These are phyloP conservation scores for Montipora capitata DNA, from an alignment of 92 coral and sea anemone genomes.

Conservation along the genomic window DNA sequence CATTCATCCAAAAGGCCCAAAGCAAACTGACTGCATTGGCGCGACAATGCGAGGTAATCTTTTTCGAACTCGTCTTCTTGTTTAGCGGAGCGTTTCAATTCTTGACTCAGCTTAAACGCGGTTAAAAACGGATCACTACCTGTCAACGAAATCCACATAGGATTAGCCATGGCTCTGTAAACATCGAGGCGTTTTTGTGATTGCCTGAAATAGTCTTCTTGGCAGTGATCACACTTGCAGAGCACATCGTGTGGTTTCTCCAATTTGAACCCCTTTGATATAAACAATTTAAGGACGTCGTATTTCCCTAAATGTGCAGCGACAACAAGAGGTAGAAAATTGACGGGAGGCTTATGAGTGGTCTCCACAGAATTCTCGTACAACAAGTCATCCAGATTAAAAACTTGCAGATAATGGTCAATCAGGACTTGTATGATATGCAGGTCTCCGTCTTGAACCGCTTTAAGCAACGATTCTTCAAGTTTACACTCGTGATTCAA, in stretches of 20 bases:
- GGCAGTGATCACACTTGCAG: constrained; percentile 91
- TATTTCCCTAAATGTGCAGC: constrained; percentile 95
- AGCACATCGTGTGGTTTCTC: constrained; percentile 91
- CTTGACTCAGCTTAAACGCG: constrained; percentile 88
- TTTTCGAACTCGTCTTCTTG: constrained; percentile 98
- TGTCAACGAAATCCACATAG: constrained; percentile 92
- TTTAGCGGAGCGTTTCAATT: constrained; percentile 80
- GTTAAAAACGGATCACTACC: constrained; percentile 87
- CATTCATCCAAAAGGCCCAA: constrained; percentile 94
- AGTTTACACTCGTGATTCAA: constrained; percentile 81
- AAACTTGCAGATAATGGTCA: constrained; percentile 82
- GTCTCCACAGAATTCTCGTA: constrained; percentile 27
- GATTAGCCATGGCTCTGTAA: constrained; percentile 91
- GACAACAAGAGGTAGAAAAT: constrained; percentile 93
- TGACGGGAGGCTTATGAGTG: constrained; percentile 54
- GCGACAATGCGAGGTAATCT: constrained; percentile 84
- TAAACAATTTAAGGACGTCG: constrained; percentile 87
- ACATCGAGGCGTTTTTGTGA: constrained; percentile 94
- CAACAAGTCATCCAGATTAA: constrained; percentile 55
- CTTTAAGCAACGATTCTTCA: constrained; percentile 84
- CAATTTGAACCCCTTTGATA: constrained; percentile 87
- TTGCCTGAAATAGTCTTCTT: constrained; percentile 79
- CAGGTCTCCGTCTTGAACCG: constrained; percentile 80
- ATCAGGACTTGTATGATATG: constrained; percentile 79
- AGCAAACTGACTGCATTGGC: constrained; percentile 89